A percentile compares a stretch with the other conserved stretches of the same genome.
Conservation (phyloP, 2,888 invertebrate genomes). For the Rotaria macrura region DNA sequence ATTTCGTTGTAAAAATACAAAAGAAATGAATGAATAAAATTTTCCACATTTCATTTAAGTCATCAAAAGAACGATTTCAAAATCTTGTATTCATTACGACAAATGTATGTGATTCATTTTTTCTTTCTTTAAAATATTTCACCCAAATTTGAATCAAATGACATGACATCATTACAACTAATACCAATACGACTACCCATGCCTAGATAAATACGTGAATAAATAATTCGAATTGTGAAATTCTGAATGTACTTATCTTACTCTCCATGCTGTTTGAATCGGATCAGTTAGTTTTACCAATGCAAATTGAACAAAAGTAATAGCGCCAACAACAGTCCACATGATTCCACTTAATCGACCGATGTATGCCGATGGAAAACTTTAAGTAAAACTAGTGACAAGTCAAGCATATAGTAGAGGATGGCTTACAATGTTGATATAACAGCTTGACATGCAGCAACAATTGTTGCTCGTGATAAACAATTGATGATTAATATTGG, state of each 20-base stretch:
- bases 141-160: background rate
- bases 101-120: too few species aligned
- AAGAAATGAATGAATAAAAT: too few species aligned
- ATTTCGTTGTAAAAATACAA: too few species aligned
- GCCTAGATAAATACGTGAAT: background rate
- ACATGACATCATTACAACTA: background rate
- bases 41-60: too few species aligned
- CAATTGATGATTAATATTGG: background rate
- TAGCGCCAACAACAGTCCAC: background rate
- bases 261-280: background rate
- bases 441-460: background rate
- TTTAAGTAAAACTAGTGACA: background rate
- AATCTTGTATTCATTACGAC: too few species aligned
- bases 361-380: background rate
- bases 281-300: background rate
- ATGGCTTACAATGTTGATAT: slow-evolving; percentile 5
- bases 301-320: background rate
- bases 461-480: background rate
- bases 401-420: background rate
- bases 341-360: background rate
- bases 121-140: background rate
- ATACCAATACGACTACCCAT: background rate
- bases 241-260: background rate
- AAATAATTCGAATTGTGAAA: background rate
- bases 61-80: too few species aligned